A percentile compares a stretch with the other conserved stretches of the same genome.
These are phyloP conservation scores for Stylophora pistillata DNA, from an alignment of 64 coral and sea anemone genomes.

Conservation along the genomic window DNA sequence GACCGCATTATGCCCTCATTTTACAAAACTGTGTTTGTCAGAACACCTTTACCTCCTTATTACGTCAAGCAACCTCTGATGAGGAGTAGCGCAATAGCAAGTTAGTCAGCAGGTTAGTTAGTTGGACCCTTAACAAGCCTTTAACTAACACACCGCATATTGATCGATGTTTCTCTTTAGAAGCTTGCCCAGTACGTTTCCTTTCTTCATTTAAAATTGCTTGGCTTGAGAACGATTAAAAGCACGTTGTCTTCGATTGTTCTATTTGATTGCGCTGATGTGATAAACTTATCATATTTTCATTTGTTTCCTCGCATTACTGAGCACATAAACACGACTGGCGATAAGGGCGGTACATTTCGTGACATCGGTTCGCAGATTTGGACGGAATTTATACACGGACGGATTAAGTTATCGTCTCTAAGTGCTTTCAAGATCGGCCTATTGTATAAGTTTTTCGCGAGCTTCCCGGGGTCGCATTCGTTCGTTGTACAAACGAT, in stretches of 20 bases:
- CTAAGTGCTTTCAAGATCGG: background rate
- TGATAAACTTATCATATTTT: background rate
- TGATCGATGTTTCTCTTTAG: no score
- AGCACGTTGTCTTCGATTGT: constrained; percentile 1
- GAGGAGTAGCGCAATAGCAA: no score
- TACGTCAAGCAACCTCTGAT: no score
- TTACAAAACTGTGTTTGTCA: no score
- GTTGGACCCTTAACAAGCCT: no score
- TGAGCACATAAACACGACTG: constrained; percentile 8
- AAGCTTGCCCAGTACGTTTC: no score
- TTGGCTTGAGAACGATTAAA: background rate
- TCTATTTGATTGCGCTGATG: background rate
- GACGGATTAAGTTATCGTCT: constrained; percentile 1
- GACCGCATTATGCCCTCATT: no score
- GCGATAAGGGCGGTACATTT: constrained; percentile 4
- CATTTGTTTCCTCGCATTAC: background rate
- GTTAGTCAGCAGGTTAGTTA: no score
- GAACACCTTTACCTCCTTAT: no score
- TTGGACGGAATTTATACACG: background rate
- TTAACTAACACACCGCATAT: no score
- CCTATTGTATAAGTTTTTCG: background rate
- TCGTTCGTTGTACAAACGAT: constrained; percentile 2
- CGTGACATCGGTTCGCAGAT: constrained; percentile 27
- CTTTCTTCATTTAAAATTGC: background rate
- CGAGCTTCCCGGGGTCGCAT: background rate